Conservation (phyloP, 2,113 vertebrate genomes). For the Etia nguti region DNA sequence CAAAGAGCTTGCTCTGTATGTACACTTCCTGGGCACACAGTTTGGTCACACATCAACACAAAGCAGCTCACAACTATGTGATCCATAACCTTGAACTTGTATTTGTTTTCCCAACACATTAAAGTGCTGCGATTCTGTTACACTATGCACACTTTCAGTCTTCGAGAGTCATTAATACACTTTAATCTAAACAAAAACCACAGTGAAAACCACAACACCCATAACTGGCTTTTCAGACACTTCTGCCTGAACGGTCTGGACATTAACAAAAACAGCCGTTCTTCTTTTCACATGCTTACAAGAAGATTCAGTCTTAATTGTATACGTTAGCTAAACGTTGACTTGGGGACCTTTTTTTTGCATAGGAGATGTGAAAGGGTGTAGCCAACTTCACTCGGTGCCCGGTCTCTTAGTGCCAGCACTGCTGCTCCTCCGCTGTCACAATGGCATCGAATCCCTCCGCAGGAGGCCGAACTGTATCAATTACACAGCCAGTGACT, state of each 20-base stretch:
- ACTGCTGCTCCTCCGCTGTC: not conserved
- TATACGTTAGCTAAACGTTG: not conserved
- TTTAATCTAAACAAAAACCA: not conserved
- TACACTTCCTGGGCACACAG: not conserved
- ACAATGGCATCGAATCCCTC: not conserved
- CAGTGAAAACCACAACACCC: not conserved
- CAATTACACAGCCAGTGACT: not conserved
- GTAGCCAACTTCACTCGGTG: not conserved
- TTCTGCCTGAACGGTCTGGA: fast-evolving
- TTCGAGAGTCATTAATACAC: not conserved
- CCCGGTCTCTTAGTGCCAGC: not conserved
- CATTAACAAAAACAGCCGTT: not conserved
- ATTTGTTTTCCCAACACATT: not conserved
- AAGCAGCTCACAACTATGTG: not conserved
- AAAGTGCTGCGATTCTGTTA: not conserved
- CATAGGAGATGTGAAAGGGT: not conserved
- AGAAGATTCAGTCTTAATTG: not conserved
- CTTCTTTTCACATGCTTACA: not conserved
- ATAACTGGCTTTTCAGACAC: not conserved
- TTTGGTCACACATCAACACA: not conserved
- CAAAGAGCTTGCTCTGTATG: not conserved
- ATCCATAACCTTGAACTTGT: not conserved
- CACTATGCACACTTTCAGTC: not conserved
- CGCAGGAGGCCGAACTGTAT: not conserved
- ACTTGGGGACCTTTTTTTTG: not conserved